These are phyloP conservation scores for Anolis apletophallus DNA, from an alignment of 2,797 vertebrate genomes.

Conservation along the genomic window DNA sequence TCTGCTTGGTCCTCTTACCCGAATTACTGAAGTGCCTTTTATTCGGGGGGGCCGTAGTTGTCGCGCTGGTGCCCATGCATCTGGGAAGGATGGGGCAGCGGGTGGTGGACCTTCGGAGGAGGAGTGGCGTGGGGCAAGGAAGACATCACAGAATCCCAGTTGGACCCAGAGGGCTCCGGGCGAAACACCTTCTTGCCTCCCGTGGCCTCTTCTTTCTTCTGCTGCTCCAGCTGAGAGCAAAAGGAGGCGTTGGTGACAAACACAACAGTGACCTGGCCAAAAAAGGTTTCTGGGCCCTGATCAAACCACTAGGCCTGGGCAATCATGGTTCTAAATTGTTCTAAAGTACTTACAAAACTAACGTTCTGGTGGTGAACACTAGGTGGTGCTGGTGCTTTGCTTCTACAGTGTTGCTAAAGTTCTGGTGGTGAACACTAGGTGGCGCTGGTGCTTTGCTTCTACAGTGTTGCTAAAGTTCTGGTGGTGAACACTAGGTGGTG, in stretches of 20 bases:
- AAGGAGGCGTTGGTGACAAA: neutral
- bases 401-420: too few relatives aligned
- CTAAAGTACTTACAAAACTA: too few relatives aligned
- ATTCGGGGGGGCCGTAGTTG: constrained; percentile 82
- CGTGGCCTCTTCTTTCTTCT: constrained; percentile 89
- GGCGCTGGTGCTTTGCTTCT: too few relatives aligned
- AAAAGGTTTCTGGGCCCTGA: neutral
- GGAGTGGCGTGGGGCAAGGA: constrained; percentile 76
- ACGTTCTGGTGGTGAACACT: too few relatives aligned
- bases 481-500: too few relatives aligned
- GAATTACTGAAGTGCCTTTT: constrained; percentile 92
- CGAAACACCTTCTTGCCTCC: constrained; percentile 88
- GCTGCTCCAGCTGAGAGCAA: constrained; percentile 87
- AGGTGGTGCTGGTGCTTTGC: too few relatives aligned
- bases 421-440: too few relatives aligned
- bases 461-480: too few relatives aligned
- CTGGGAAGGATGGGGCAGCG: constrained; percentile 80
- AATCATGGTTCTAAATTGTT: too few relatives aligned
- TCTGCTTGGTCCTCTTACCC: constrained; percentile 65
- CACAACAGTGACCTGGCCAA: neutral
- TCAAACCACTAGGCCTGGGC: too few relatives aligned
- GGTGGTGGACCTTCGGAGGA: constrained; percentile 82
- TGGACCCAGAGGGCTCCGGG: constrained; percentile 89
- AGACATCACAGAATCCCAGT: constrained; percentile 87
- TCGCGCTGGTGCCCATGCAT: constrained; percentile 91